Percentiles rank a stretch among this genome's conserved stretches.
phyloP scores from a whole-genome alignment of 2,888 invertebrate genomes.

The Pseudococcus jackbeardsleyi region DNA sequence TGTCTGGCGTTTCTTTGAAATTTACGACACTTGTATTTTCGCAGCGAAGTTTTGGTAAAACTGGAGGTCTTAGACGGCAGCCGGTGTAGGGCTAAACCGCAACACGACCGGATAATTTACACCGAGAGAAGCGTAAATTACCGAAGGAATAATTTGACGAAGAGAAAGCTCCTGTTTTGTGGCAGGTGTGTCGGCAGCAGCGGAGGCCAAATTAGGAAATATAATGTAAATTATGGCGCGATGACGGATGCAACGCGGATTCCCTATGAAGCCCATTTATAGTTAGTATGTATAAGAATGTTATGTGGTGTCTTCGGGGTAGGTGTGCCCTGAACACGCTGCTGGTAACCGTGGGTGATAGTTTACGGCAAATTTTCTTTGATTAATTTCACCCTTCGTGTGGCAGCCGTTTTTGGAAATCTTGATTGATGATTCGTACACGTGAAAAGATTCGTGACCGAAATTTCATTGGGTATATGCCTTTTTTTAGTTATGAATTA shows the following conservation, averaged over 20 bases:
- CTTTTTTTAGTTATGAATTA: too few relatives aligned
- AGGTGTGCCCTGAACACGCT: background rate
- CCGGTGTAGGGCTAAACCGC: background rate
- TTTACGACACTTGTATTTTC: constrained; percentile 9
- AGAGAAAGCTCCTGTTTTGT: constrained; percentile 22
- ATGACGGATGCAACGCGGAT: constrained; percentile 1
- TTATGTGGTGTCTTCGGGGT: background rate
- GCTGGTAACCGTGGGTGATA: background rate
- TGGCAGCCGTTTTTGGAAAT: background rate
- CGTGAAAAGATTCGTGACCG: background rate
- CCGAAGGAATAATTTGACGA: constrained; percentile 31
- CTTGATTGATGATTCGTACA: constrained; percentile 3
- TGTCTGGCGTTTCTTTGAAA: constrained; percentile 24
- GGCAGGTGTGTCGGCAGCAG: constrained; percentile 5
- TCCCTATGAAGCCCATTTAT: constrained; percentile 15
- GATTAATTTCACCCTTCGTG: constrained; percentile 12
- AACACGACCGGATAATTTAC: constrained; percentile 39
- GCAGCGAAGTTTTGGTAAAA: background rate
- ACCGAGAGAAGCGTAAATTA: constrained; percentile 25
- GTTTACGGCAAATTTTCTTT: constrained; percentile 1
- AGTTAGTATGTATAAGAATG: background rate
- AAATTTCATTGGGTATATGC: background rate
- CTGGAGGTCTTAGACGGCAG: background rate
- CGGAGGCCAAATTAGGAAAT: background rate
- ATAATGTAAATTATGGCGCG: constrained; percentile 40